Base-by-base conservation (phyloP, 2,888 invertebrate species). In the Ctenicera cuprea region DNA sequence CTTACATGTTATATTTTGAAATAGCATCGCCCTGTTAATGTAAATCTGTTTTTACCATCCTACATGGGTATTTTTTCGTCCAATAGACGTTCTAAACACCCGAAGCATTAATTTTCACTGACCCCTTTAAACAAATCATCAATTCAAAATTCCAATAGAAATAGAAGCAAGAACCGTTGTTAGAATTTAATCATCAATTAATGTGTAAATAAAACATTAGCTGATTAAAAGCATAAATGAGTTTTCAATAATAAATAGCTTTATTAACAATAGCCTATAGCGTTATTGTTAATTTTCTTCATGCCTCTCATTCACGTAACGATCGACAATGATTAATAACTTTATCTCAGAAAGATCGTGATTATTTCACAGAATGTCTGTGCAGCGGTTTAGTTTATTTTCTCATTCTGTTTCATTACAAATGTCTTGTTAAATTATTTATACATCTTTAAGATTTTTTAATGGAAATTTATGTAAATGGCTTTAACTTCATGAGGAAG, bases 271-370 rank as follows among this genome's bases (percentile, higher is more conserved):
- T 54, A n/a, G 67, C 54, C 33, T 45, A 67, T 54, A 43, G 54
- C 54, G 16, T 54, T 54, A 59, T 38, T 45, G 68, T 59, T 59
- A 45, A 57, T 57, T 68, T 68, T 59, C 68, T 59, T 59, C 30
- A 59, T 43, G 41, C 57, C 57, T 68, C 41, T 48, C 67, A 26
- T 45, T 57, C 57, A 38, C 45, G 48, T 20, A 33, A 54, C 30
- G 30, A 66, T 54, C 54, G 52, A 52, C 22, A 45, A 61, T 68
- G 59, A 68, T 68, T 68, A 68, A 68, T 68, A 68, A 68, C 68
- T 68, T 48, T 30, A 68, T 68, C 45, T 43, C 9, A 8, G 41
- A 67, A 57, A 33, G 45, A 57, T 68, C 68, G 68, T 68, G 68
- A 43, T 68, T 59, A 45, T 59, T 59, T 59, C 43, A 37, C 33